These are phyloP conservation scores for Tamandua tetradactyla DNA, from an alignment of 2,797 vertebrate species.

Conservation along the genomic window DNA sequence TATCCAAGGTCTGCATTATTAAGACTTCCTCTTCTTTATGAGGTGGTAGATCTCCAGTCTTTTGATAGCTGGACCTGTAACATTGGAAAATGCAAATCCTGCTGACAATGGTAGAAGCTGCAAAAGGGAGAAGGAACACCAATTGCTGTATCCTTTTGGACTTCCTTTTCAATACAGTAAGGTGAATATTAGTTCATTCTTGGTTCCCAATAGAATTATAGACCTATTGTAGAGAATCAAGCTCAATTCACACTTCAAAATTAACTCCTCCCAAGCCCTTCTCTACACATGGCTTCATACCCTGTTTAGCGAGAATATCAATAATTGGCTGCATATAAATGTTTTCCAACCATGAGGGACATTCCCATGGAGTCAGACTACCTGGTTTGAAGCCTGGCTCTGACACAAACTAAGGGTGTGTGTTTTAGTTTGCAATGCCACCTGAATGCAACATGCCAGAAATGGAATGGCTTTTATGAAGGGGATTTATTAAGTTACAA, in stretches of 20 bases:
- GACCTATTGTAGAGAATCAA: not conserved
- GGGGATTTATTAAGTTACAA: no score
- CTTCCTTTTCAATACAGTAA: not conserved
- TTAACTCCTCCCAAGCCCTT: not conserved
- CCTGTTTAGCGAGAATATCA: not conserved
- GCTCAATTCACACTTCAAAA: conserved; percentile 23
- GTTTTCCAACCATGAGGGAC: not conserved
- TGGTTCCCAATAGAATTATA: not conserved
- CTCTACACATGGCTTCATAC: not conserved
- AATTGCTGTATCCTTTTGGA: not conserved
- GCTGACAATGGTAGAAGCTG: not conserved
- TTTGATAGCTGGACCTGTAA: conserved; percentile 13
- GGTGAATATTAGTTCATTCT: not conserved
- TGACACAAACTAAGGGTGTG: not conserved
- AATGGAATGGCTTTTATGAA: no score
- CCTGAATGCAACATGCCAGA: no score
- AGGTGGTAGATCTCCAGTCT: not conserved
- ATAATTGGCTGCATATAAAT: not conserved
- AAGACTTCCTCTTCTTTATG: not conserved
- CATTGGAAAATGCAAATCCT: not conserved
- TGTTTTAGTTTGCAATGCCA: no score
- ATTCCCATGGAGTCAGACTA: not conserved
- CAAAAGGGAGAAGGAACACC: not conserved
- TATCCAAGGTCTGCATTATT: not conserved
- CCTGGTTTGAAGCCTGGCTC: not conserved